Evolutionary conservation across 2,888 invertebrate genomes (phyloP).

Genomic region (Parthenolecanium corni): DNA sequence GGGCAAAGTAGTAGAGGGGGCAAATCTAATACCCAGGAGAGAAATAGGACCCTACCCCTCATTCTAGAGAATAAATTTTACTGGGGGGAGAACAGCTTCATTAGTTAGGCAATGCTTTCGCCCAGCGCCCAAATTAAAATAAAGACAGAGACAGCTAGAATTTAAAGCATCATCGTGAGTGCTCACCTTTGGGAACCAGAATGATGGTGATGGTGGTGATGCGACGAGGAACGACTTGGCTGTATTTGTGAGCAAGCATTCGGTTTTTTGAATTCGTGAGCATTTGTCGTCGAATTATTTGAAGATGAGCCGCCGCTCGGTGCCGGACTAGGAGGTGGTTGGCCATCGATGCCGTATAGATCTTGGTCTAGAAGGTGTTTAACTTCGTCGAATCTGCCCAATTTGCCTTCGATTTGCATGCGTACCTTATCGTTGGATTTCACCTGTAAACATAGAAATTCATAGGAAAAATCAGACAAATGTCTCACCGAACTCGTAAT

Average conservation of each 20-base stretch:
- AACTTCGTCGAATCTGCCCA: constrained; percentile 57
- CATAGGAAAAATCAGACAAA: too few species aligned
- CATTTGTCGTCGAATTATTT: constrained; percentile 40
- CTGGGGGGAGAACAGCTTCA: too few species aligned
- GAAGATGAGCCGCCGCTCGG: constrained; percentile 37
- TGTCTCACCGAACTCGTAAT: too few species aligned
- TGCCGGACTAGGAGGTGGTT: constrained; percentile 52
- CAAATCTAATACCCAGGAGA: too few species aligned
- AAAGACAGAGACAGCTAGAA: too few species aligned
- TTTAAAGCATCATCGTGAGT: too few species aligned
- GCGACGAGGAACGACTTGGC: constrained; percentile 36
- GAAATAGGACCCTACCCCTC: too few species aligned
- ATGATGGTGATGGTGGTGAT: constrained; percentile 27
- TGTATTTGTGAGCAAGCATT: constrained; percentile 33
- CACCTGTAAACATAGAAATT: constrained; percentile 50
- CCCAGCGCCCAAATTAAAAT: too few species aligned
- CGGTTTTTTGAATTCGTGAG: constrained; percentile 53
- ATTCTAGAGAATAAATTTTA: too few species aligned
- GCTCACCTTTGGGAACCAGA: constrained; percentile 17
- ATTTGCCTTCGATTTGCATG: constrained; percentile 57
- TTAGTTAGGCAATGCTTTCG: too few species aligned
- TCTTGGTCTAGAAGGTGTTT: constrained; percentile 48
- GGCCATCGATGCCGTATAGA: constrained; percentile 58
- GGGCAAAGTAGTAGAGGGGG: too few species aligned
- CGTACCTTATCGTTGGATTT: constrained; percentile 46